Conservation (phyloP, 2,888 invertebrate species). For the Aromia moschata region DNA sequence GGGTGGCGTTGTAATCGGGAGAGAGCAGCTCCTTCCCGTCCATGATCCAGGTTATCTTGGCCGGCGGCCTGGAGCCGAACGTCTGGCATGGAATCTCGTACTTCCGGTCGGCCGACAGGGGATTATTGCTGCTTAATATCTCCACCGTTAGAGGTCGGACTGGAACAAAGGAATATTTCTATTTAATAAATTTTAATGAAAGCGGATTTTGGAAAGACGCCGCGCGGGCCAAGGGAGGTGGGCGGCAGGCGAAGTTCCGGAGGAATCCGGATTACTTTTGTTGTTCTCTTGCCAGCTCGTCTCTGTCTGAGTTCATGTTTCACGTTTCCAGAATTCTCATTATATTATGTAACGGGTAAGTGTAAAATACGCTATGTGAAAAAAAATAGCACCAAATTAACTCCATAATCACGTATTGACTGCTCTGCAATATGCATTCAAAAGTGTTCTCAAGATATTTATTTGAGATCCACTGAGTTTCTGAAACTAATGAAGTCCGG, state of each 20-base stretch:
- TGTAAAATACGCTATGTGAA: too few relatives aligned
- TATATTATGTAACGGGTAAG: too few relatives aligned
- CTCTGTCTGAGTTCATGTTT: too few relatives aligned
- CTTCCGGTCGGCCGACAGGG: constrained; percentile 82
- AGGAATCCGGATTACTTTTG: not conserved
- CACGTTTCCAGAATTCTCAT: too few relatives aligned
- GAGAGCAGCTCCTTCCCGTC: constrained; percentile 72
- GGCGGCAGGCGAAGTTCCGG: not conserved
- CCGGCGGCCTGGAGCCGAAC: constrained; percentile 85
- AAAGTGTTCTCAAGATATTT: too few relatives aligned
- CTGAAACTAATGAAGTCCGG: too few relatives aligned
- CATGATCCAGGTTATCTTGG: constrained; percentile 87
- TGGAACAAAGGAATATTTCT: constrained; percentile 62
- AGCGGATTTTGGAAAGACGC: not conserved
- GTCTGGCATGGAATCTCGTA: constrained; percentile 86
- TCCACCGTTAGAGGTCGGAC: constrained; percentile 84
- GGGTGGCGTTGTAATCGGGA: constrained; percentile 63
- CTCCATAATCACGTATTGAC: too few relatives aligned
- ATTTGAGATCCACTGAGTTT: too few relatives aligned
- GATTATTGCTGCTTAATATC: constrained; percentile 82
- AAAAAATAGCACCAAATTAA: too few relatives aligned
- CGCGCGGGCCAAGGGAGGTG: not conserved
- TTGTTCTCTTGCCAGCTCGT: not conserved
- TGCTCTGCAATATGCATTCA: too few relatives aligned
- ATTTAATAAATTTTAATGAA: constrained; percentile 21